Evolutionary conservation across 2,797 vertebrate genomes (phyloP), one percentile per base, ranked within the genome.

Genomic region (Sebastiscus albofasciatus): DNA sequence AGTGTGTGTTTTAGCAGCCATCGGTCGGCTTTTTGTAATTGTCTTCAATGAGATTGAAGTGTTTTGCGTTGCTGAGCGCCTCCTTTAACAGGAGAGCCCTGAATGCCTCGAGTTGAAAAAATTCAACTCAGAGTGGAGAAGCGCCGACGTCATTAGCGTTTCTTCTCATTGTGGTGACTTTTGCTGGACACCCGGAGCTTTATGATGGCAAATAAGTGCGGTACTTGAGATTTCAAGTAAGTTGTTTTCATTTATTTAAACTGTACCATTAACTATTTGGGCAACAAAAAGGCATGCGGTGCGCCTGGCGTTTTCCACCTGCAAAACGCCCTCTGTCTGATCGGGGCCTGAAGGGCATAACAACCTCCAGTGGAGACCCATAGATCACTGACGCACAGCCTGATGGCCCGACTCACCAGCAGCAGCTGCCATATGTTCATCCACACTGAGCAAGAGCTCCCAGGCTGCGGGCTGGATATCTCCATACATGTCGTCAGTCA

Each of bases 401-500:
- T 49, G 27, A 65, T 20, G 59, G 69, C 39, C 16, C 0, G 13
- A 79, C 91, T 90, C 62, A 99, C 99, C 99, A 80, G 99, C 98
- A 16, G 98, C 98, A 4, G 98, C 99, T 1, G 98, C 98, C 97
- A 99, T 99, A 80, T 99, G 99, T 79, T 99, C 98, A 39, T 99
- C 99, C 92, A 99, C 95, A 3, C 98, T 99, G 68, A 99, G 97
- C 72, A 99, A 86, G 10, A 99, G 96, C 71, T 99, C 99, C 99
- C 99, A 99, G 0, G 98, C 99, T 6, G 99, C 98, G 0, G 99
- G 99, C 91, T 99, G 98, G 88, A 99, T 96, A 90, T 99, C 99
- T 24, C 97, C 97, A 0, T 99, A 99, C 99, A 99, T 99, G 90
- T 99, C 99, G 61, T 99, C 99, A 0, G 98, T 99, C 87, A 99